Evolutionary conservation across 2,888 invertebrate species (phyloP), one percentile per base, ranked within the genome.

Genomic region (Acrobasis consociella): DNA sequence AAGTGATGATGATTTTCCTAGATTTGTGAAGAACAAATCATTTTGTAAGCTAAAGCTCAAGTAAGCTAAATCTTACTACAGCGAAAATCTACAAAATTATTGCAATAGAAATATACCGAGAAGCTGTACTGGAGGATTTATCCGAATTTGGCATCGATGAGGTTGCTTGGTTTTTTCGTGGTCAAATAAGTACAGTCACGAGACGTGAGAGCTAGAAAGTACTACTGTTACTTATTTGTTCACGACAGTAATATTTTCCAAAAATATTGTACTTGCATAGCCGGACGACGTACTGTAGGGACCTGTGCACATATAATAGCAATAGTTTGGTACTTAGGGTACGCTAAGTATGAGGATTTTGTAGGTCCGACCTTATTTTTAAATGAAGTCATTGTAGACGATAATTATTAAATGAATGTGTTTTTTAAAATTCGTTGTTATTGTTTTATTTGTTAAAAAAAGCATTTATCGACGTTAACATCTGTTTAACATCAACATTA

Each of bases 1-100:
- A n/a, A 62, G 61, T 58, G 46, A 65, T 38, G 52, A 65, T 55
- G 37, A 62, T 51, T 67, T 68, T 62, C 69, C 67, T 52, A 38
- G 50, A 51, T 56, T 67, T 38, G 62, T 38, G 64, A 62, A 52
- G 58, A 66, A 50, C 64, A 68, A 62, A 49, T 67, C 15, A 65
- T 64, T 49, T 42, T 67, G 31, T 64, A 62, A 46, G 67, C 67
- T 22, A 51, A 67, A 51, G 62, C 16, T 67, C 8, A 63, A 63
- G 60, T 62, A 63, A 31, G 65, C 65, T 10, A 55, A 51, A 49
- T 58, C 58, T 50, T 66, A 67, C 39, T 65, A 49, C 53, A 62
- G 62, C 15, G 65, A 68, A 53, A 64, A 68, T 59, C 16, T 65
- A 39, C 62, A 56, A 31, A 58, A 64, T 16, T 62, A 22, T 31